Evolutionary conservation across 2,113 vertebrate species (phyloP), one percentile per base, ranked within the genome.

Genomic region (Amphilophus citrinellus): DNA sequence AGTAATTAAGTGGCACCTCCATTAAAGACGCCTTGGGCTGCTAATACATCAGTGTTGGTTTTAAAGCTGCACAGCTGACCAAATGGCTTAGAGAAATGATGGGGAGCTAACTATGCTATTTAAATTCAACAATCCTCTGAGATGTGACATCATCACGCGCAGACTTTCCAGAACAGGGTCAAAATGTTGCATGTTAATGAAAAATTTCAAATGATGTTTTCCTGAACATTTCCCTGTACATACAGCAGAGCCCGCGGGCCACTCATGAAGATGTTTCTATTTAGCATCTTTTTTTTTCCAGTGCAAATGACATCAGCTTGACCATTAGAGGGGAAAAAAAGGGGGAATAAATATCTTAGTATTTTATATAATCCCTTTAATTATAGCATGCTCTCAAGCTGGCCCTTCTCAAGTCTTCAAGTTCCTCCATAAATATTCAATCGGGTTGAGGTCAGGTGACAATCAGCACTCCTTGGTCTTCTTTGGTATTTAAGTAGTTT

Each of bases 1-100:
- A 2, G 47, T 91, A 89, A 92, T 94, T 84, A 90, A 89, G 83
- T 68, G 82, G 79, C 82, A 60, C 30, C 61, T 81, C 83, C 63
- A 84, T 90, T 91, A 86, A 53, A 84, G 56, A 77, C 44, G 82
- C 89, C 84, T 9, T 5, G 3, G 71, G 81, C 84, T 79, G 58
- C 60, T 27, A 79, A 91, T 66, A 50, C 66, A 84, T 89, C 65
- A 79, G 35, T 3, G 13, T 77, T 60, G 76, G 62, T 75, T 80
- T 61, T 42, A 81, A 39, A 50, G 2, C 79, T 65, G 84, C 79
- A 79, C 57, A 22, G 61, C 71, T 82, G 68, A 83, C 81, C 76
- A 68, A 35, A 57, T 6, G 65, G 84, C 73, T 87, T 35, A 65
- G 61, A 84, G 77, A 84, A 56, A 78, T 79, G 76, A 89, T 37